Evolutionary conservation across 2,888 invertebrate genomes (phyloP).

Genomic region (Lithosia quadra): DNA sequence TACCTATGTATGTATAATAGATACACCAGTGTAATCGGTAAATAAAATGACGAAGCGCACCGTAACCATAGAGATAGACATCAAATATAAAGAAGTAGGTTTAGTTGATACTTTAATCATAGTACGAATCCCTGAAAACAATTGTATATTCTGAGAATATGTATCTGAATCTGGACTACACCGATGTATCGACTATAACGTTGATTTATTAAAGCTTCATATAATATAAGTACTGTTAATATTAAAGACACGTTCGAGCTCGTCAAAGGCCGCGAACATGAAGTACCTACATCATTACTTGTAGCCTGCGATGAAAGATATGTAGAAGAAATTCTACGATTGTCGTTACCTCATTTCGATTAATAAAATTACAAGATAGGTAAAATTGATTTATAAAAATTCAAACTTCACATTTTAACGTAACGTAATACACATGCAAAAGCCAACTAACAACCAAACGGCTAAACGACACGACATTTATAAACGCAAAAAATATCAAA

Average conservation of each 20-base stretch:
- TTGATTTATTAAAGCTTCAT: constrained; percentile 35
- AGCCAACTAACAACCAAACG: constrained; percentile 40
- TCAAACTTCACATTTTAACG: constrained; percentile 45
- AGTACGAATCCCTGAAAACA: not conserved
- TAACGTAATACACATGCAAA: constrained; percentile 38
- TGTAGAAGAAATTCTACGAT: not conserved
- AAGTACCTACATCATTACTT: constrained; percentile 10
- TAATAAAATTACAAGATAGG: constrained; percentile 7
- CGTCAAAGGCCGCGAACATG: constrained; percentile 22
- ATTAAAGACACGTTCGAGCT: constrained; percentile 17
- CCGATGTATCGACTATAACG: constrained; percentile 16
- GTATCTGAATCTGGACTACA: not conserved
- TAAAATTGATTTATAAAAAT: constrained; percentile 28
- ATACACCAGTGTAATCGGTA: constrained; percentile 15
- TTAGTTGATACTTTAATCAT: not conserved
- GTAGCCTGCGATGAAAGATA: not conserved
- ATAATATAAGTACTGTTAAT: constrained; percentile 13
- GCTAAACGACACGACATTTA: constrained; percentile 39
- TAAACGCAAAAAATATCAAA: constrained; percentile 39
- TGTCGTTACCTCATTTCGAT: no score
- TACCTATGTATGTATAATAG: constrained; percentile 25
- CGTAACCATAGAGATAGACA: not conserved
- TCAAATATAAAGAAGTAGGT: not conserved
- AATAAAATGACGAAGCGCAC: no score
- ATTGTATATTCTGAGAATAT: no score